A percentile compares a stretch with the other conserved stretches of the same genome.
Conservation (phyloP, 2,888 invertebrate species). For the Apamea sordens region DNA sequence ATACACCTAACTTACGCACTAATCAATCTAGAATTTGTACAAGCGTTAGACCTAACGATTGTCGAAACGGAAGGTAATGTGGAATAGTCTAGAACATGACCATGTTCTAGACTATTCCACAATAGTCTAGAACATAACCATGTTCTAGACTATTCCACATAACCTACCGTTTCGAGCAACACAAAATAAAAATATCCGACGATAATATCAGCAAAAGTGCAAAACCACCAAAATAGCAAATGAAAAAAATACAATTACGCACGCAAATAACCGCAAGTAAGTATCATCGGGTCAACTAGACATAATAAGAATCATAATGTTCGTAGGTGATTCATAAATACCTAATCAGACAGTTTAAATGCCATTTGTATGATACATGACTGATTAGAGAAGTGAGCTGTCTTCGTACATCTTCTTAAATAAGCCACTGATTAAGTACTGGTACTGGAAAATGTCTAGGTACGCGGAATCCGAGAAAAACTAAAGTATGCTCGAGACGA, state of each 20-base stretch:
- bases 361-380: constrained; percentile 41
- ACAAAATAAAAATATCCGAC: constrained; percentile 4
- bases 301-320: constrained; percentile 28
- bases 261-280: constrained; percentile 24
- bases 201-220: not conserved
- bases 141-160: constrained; percentile 3
- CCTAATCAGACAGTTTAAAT: constrained; percentile 48
- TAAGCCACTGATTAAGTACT: not conserved
- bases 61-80: too few species aligned
- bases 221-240: constrained; percentile 1
- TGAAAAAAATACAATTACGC: constrained; percentile 4
- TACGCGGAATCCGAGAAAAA: not conserved
- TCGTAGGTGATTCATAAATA: constrained; percentile 57
- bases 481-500: constrained; percentile 11
- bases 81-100: too few species aligned
- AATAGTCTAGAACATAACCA: too few species aligned
- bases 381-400: constrained; percentile 11
- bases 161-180: not conserved
- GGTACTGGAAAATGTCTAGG: constrained; percentile 1
- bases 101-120: constrained; percentile 2
- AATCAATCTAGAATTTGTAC: not conserved
- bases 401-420: not conserved
- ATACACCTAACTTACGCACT: not conserved
- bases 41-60: not conserved
- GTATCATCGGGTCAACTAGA: constrained; percentile 48